These are phyloP conservation scores for Onychostoma macrolepis DNA, from an alignment of 2,113 vertebrate genomes.

Conservation along the genomic window DNA sequence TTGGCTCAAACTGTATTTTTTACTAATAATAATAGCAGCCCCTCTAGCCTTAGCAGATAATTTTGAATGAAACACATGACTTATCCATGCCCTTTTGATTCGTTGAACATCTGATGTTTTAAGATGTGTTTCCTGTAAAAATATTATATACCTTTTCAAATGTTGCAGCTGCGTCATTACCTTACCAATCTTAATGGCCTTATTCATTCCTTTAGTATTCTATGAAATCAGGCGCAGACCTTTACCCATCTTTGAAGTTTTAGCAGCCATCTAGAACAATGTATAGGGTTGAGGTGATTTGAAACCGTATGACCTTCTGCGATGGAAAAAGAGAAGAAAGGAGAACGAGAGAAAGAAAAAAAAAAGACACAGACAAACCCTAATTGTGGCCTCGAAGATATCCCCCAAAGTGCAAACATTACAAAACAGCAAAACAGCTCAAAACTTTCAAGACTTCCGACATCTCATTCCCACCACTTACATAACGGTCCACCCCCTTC, in stretches of 20 bases:
- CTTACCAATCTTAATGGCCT: background rate
- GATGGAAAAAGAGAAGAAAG: no score
- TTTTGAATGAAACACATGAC: background rate
- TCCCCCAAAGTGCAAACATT: background rate
- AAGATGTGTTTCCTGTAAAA: background rate
- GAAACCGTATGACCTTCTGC: background rate
- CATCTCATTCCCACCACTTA: background rate
- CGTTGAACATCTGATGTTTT: background rate
- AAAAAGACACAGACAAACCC: no score
- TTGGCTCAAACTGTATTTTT: background rate
- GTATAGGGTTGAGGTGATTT: background rate
- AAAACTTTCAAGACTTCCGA: background rate
- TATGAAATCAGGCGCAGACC: background rate
- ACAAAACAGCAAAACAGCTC: background rate
- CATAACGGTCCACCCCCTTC: background rate
- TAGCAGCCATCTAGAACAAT: background rate
- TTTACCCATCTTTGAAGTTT: background rate
- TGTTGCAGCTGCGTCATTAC: background rate
- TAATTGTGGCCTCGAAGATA: background rate
- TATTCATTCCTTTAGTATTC: background rate
- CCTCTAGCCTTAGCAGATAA: background rate
- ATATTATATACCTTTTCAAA: background rate
- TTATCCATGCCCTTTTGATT: background rate
- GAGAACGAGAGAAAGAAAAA: background rate
- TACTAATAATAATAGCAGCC: background rate